Evolutionary conservation across 2,113 vertebrate species (phyloP), one percentile per base, ranked within the genome.

Genomic region (Oncorhynchus mykiss): DNA sequence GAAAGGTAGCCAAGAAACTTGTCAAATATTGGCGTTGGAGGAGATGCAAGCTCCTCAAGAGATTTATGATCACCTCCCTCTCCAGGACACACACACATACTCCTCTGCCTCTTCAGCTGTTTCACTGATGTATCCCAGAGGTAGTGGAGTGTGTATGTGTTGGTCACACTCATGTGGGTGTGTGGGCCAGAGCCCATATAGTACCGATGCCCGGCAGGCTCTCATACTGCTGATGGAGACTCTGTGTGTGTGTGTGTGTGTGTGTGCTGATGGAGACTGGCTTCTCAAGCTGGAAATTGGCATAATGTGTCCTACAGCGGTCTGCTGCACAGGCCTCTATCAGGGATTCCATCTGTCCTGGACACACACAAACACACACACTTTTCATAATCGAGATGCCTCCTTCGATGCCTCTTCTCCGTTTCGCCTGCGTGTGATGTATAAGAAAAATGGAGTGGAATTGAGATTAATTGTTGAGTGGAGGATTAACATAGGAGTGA

Each of bases 271-370:
- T 18, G 34, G 73, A 80, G n/a, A 25, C 83, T 78, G 78, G 80
- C 78, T 88, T 72, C 75, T 84, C 76, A 70, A 77, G 82, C 80
- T 88, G 81, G 75, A 86, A 88, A 86, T 85, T 82, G 86, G 78
- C 75, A 76, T 87, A 85, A 87, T 85, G 83, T 84, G 74, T 85
- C 82, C 78, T 75, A 78, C 75, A 74, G 83, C 72, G 84, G 84
- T 85, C 77, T n/a, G 65, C 77, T 84, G 83, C 86, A 83, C 86
- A 78, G 72, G 66, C 49, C 29, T 82, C 81, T 75, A 81, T 89
- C 80, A 70, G 78, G 9, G 11, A 67, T 62, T 71, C 85, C 84
- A 83, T 86, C 84, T 89, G 79, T 79, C 77, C 78, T 54, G 67
- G 73, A 25, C 2, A 60, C 22, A 66, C 76, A 77, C 71, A 70